Evolutionary conservation across 2,888 invertebrate species (phyloP).

Genomic region (Spodoptera picta): DNA sequence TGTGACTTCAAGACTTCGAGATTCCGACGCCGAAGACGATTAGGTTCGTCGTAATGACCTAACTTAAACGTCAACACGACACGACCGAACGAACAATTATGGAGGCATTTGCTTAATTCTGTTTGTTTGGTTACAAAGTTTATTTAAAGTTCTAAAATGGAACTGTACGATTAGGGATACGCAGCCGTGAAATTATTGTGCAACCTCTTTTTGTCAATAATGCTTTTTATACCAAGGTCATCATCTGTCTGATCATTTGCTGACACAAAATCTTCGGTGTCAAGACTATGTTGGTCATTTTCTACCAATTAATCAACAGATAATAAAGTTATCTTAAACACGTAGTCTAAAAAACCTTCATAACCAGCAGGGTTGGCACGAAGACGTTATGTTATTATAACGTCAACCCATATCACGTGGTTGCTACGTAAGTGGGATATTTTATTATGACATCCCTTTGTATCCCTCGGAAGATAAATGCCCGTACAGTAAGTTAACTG

Average conservation of each 20-base stretch:
- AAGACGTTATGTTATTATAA: conserved; percentile 62
- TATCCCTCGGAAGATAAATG: conserved; percentile 54
- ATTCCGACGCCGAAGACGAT: conserved; percentile 21
- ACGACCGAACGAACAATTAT: conserved; percentile 10
- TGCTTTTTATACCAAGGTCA: no score
- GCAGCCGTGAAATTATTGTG: no score
- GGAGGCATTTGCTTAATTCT: conserved; percentile 5
- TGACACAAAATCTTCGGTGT: no score
- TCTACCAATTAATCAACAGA: background rate
- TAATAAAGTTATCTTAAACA: conserved; percentile 16
- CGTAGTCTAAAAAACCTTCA: conserved; percentile 38
- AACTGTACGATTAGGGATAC: no score
- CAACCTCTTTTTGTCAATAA: no score
- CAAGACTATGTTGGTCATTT: no score
- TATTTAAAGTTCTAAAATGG: no score
- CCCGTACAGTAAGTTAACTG: conserved; percentile 42
- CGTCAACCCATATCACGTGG: conserved; percentile 70
- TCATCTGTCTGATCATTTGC: no score
- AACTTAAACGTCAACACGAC: conserved; percentile 29
- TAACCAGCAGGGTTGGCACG: conserved; percentile 51
- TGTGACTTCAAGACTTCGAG: conserved; percentile 33
- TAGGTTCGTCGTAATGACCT: conserved; percentile 32
- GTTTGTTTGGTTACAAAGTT: no score
- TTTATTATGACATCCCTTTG: conserved; percentile 66
- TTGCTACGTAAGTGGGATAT: conserved; percentile 58